Percentiles rank a stretch among this genome's conserved stretches.
phyloP scores from a whole-genome alignment of 2,797 vertebrate genomes.

The Aeoliscus strigatus region DNA sequence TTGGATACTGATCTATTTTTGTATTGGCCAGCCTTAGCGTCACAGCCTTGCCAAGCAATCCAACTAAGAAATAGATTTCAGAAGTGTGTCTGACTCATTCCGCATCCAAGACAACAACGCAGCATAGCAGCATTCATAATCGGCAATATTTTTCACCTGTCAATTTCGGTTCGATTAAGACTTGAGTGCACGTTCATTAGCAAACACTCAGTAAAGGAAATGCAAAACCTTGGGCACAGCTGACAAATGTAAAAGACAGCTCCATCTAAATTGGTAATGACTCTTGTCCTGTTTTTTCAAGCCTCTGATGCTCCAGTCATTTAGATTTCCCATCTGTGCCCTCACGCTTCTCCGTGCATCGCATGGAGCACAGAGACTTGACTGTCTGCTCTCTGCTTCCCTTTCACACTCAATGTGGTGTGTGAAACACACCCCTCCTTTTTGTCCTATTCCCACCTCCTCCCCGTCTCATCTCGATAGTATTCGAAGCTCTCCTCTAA shows the following conservation, averaged over 20 bases:
- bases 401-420: slow-evolving; percentile 76
- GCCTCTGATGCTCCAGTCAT: slow-evolving; percentile 62
- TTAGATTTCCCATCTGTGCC: slow-evolving; percentile 75
- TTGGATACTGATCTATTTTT: slow-evolving; percentile 63
- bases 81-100: slow-evolving; percentile 51
- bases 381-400: slow-evolving; percentile 57
- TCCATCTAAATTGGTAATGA: slow-evolving; percentile 68
- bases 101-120: slow-evolving; percentile 32
- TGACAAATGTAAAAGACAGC: slow-evolving; percentile 45
- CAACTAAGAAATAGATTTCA: slow-evolving; percentile 51
- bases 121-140: slow-evolving; percentile 30
- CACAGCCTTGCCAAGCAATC: slow-evolving; percentile 42
- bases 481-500: slow-evolving; percentile 65
- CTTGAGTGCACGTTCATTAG: slow-evolving; percentile 13
- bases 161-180: slow-evolving; percentile 37
- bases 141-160: slow-evolving; percentile 20
- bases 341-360: slow-evolving; percentile 62
- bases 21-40: slow-evolving; percentile 38
- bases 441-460: slow-evolving; percentile 47
- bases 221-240: slow-evolving; percentile 11
- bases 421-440: slow-evolving; percentile 67
- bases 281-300: slow-evolving; percentile 57
- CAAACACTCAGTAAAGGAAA: slow-evolving; percentile 11
- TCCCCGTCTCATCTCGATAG: slow-evolving; percentile 53
- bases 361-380: slow-evolving; percentile 54